These are phyloP conservation scores for Andricus quercusramuli DNA, from an alignment of 2,888 invertebrate genomes.

Conservation along the genomic window DNA sequence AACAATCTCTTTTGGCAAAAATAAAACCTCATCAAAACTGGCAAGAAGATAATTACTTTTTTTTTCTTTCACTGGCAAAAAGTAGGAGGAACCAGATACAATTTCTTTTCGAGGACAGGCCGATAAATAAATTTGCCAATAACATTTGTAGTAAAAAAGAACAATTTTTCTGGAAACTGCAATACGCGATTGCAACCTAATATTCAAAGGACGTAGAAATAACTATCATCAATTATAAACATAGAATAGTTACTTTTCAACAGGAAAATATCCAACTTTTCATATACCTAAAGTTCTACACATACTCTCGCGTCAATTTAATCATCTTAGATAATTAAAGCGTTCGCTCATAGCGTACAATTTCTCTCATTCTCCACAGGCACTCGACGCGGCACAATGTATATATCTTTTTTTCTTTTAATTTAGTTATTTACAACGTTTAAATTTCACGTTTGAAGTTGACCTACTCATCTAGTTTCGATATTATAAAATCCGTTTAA, in stretches of 20 bases:
- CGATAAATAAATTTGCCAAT: constrained; percentile 50
- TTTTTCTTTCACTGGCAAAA: neutral
- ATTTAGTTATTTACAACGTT: constrained; percentile 59
- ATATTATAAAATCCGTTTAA: constrained; percentile 40
- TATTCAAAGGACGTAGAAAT: constrained; percentile 69
- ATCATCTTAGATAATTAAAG: constrained; percentile 41
- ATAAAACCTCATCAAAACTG: neutral
- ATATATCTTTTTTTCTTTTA: constrained; percentile 56
- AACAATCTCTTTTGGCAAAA: neutral
- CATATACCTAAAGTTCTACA: constrained; percentile 57
- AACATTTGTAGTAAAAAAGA: constrained; percentile 45
- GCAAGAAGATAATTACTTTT: constrained; percentile 15
- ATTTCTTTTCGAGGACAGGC: neutral
- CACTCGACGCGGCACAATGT: constrained; percentile 64
- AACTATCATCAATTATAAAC: constrained; percentile 73
- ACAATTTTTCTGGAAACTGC: constrained; percentile 56
- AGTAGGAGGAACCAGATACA: neutral
- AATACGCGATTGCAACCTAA: constrained; percentile 54
- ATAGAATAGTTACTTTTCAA: constrained; percentile 74
- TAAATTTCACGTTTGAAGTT: constrained; percentile 43
- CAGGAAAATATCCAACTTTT: constrained; percentile 71
- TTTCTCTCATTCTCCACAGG: constrained; percentile 57
- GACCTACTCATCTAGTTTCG: constrained; percentile 36
- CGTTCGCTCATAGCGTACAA: constrained; percentile 47
- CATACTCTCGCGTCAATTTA: constrained; percentile 49